A percentile compares a stretch with the other conserved stretches of the same genome.
Evolutionary conservation across 2,888 invertebrate species (phyloP).

Genomic region (Steromphala cineraria): DNA sequence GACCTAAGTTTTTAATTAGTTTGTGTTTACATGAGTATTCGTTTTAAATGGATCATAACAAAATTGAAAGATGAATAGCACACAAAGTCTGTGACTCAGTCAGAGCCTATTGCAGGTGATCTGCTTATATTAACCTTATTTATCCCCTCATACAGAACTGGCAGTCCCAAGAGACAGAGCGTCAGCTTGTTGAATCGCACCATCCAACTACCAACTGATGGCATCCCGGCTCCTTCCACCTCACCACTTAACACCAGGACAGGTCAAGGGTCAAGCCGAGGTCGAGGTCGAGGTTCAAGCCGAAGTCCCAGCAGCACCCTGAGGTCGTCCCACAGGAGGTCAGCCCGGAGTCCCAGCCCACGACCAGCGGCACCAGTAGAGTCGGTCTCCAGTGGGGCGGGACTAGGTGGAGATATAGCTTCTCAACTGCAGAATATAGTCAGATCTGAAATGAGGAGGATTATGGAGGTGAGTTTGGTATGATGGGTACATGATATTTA

Average conservation of each 20-base stretch:
- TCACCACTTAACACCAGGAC: background rate
- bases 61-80: no score
- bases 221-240: background rate
- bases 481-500: background rate
- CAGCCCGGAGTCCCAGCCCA: constrained; percentile 24
- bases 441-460: constrained; percentile 66
- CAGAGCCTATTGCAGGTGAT: no score
- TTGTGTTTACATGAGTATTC: no score
- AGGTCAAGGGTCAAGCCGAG: background rate
- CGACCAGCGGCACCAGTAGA: background rate
- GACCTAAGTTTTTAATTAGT: no score
- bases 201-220: background rate
- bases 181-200: constrained; percentile 30
- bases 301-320: constrained; percentile 23
- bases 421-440: constrained; percentile 63
- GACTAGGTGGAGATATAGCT: constrained; percentile 44
- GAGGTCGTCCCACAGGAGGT: constrained; percentile 15
- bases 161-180: constrained; percentile 5
- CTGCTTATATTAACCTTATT: no score
- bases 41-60: no score
- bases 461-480: constrained; percentile 61
- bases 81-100: no score
- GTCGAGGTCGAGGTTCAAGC: constrained; percentile 18
- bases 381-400: background rate
- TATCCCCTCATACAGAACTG: background rate